phyloP scores from a whole-genome alignment of 2,797 vertebrate genomes.

The Periparus ater region DNA sequence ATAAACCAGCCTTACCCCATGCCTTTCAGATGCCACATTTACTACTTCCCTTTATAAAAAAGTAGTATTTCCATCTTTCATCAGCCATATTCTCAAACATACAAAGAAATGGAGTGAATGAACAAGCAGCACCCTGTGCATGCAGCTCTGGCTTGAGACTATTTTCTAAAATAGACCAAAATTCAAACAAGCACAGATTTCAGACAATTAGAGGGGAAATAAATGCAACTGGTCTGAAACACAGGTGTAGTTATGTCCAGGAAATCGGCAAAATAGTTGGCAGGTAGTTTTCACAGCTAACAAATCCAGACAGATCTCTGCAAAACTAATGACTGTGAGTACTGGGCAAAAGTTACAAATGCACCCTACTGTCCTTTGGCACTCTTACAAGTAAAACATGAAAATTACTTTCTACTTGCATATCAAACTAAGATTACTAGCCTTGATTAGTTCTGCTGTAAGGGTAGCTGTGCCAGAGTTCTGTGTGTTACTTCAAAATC shows the following conservation, averaged over 20 bases:
- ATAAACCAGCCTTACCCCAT: neutral
- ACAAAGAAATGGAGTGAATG: neutral
- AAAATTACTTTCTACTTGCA: slow-evolving; percentile 50
- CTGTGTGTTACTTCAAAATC: slow-evolving; percentile 9
- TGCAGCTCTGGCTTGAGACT: neutral
- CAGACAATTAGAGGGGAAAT: neutral
- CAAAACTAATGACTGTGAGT: slow-evolving; percentile 19
- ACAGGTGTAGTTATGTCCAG: slow-evolving; percentile 58
- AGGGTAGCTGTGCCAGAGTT: neutral
- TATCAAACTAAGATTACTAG: slow-evolving; percentile 33
- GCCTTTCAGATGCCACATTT: slow-evolving; percentile 17
- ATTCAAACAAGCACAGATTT: neutral
- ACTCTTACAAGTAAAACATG: slow-evolving; percentile 39
- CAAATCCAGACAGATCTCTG: slow-evolving; percentile 50
- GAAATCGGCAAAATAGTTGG: slow-evolving; percentile 43
- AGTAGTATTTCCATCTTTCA: slow-evolving; percentile 23
- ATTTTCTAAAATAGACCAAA: neutral
- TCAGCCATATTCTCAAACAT: neutral
- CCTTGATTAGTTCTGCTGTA: neutral
- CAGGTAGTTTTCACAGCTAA: slow-evolving; percentile 60
- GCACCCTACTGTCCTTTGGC: slow-evolving; percentile 62
- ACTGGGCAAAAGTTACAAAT: slow-evolving; percentile 45
- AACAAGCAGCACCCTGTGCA: neutral
- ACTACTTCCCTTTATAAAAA: slow-evolving; percentile 2
- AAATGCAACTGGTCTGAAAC: slow-evolving; percentile 12